Percentiles rank a stretch among this genome's conserved stretches.
Evolutionary conservation across 2,888 invertebrate genomes (phyloP).

Genomic region (Drosophila algonquin): DNA sequence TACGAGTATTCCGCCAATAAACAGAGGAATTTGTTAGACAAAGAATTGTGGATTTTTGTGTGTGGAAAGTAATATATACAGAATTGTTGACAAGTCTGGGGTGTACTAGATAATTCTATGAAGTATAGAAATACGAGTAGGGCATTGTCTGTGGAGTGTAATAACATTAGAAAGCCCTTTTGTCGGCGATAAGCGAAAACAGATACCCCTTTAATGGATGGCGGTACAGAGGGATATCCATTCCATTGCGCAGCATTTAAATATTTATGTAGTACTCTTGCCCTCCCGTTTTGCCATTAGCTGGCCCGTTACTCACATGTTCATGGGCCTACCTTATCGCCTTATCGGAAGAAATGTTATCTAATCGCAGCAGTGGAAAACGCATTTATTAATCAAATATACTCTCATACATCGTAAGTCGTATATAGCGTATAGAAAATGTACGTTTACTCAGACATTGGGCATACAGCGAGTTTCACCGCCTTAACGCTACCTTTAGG

Average conservation of each 20-base stretch:
- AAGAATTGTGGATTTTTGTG: not conserved
- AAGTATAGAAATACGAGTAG: too few relatives aligned
- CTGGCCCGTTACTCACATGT: constrained; percentile 19
- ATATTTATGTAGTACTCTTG: not conserved
- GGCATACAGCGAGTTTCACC: not conserved
- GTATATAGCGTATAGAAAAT: not conserved
- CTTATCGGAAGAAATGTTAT: constrained; percentile 47
- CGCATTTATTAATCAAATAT: constrained; percentile 63
- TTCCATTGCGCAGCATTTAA: not conserved
- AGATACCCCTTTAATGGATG: too few relatives aligned
- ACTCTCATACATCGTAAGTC: not conserved
- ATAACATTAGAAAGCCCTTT: not conserved
- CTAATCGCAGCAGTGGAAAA: constrained; percentile 55
- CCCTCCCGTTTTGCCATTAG: not conserved
- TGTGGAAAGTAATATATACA: not conserved
- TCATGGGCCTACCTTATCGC: constrained; percentile 8
- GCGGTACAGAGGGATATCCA: too few relatives aligned
- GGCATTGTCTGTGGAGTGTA: not conserved
- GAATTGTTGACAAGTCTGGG: not conserved
- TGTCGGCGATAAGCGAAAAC: not conserved
- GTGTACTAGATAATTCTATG: not conserved
- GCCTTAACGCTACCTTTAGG: not conserved
- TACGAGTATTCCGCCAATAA: not conserved
- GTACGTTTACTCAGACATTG: too few relatives aligned
- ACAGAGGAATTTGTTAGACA: not conserved